phyloP scores from a whole-genome alignment of 2,888 invertebrate species.

The Torymus tubicola region DNA sequence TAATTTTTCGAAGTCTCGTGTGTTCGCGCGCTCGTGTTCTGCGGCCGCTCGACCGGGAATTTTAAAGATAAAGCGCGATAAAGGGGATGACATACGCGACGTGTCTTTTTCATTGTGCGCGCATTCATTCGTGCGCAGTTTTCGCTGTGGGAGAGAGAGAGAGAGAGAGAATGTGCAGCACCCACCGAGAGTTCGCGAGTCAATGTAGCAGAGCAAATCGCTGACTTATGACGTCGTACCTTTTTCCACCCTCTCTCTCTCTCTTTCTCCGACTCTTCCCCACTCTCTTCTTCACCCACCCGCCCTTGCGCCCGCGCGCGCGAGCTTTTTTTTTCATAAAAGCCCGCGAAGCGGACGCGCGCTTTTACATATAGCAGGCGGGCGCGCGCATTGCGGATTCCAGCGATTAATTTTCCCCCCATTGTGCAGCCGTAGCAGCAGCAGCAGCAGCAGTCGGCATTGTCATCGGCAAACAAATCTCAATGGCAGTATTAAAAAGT shows the following conservation, averaged over 20 bases:
- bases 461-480: conserved; percentile 75
- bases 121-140: conserved; percentile 48
- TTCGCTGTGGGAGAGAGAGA: neutral
- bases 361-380: conserved; percentile 67
- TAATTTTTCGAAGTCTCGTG: conserved; percentile 67
- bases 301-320: conserved; percentile 29
- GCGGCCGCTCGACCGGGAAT: conserved; percentile 63
- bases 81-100: conserved; percentile 71
- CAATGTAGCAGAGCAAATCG: conserved; percentile 76
- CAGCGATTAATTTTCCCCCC: conserved; percentile 75
- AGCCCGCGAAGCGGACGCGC: conserved; percentile 64
- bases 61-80: conserved; percentile 70
- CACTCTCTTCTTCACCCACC: conserved; percentile 4
- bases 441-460: conserved; percentile 67
- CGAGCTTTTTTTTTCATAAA: conserved; percentile 69
- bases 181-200: conserved; percentile 66
- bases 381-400: conserved; percentile 65
- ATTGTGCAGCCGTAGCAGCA: conserved; percentile 68
- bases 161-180: conserved; percentile 36
- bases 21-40: conserved; percentile 14
- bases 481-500: conserved; percentile 74
- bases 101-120: conserved; percentile 63
- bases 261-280: neutral
- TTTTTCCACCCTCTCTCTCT: conserved; percentile 55
- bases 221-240: conserved; percentile 76